Evolutionary conservation across 2,797 vertebrate genomes (phyloP).

Genomic region (Holocentrus rufus): DNA sequence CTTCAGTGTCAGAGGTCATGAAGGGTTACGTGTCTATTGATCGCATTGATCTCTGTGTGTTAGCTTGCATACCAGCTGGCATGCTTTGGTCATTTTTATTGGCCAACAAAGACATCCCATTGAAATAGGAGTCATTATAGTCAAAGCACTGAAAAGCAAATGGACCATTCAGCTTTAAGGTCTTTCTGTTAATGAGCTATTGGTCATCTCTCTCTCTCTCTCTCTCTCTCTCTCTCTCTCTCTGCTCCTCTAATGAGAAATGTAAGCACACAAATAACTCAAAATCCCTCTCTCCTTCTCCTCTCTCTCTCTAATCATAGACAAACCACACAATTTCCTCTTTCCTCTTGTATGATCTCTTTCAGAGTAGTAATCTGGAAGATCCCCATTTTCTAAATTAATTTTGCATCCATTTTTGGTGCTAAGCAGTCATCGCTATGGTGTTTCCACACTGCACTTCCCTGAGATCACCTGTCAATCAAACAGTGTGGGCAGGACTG

Average conservation of each 20-base stretch:
- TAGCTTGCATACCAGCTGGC: slow-evolving; percentile 2
- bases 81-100: slow-evolving; percentile 18
- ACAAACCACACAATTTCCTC: too few species aligned
- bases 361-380: too few species aligned
- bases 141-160: not conserved
- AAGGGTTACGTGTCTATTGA: slow-evolving; percentile 50
- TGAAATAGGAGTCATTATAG: slow-evolving; percentile 28
- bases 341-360: too few species aligned
- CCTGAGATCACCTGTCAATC: too few species aligned
- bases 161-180: not conserved
- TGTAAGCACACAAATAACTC: too few species aligned
- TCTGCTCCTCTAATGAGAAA: not conserved
- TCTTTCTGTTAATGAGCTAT: not conserved
- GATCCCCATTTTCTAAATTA: too few species aligned
- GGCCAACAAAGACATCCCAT: slow-evolving; percentile 16
- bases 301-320: too few species aligned
- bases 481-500: too few species aligned
- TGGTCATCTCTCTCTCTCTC: not conserved
- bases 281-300: too few species aligned
- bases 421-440: too few species aligned
- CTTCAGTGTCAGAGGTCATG: slow-evolving; percentile 38
- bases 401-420: too few species aligned
- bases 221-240: not conserved
- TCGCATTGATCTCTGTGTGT: slow-evolving; percentile 25
- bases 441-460: too few species aligned